Evolutionary conservation across 2,888 invertebrate genomes (phyloP).

Genomic region (Microctonus brassicae): DNA sequence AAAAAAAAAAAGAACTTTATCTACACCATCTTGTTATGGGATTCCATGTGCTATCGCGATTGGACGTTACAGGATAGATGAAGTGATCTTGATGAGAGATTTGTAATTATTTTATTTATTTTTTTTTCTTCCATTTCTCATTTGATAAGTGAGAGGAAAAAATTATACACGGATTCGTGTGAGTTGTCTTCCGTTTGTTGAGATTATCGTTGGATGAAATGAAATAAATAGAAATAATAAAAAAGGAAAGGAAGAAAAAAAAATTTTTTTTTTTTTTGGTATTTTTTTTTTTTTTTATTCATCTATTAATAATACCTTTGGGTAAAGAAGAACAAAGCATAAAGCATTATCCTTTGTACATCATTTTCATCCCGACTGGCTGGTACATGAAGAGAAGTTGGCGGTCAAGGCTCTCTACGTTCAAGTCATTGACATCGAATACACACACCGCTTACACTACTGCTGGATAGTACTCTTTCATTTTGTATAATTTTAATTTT

Average conservation of each 20-base stretch:
- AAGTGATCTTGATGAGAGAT: not conserved
- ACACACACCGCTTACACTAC: slow-evolving; percentile 19
- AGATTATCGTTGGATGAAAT: not conserved
- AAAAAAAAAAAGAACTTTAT: not conserved
- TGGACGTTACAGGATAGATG: not conserved
- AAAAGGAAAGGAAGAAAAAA: not conserved
- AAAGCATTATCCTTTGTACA: slow-evolving; percentile 21
- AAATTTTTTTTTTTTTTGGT: not conserved
- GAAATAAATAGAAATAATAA: not conserved
- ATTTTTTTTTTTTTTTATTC: not conserved
- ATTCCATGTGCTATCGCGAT: not conserved
- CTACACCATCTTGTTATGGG: not conserved
- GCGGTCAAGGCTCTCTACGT: slow-evolving; percentile 65
- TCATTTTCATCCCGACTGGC: slow-evolving; percentile 11
- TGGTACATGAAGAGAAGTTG: slow-evolving; percentile 59
- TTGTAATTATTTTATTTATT: not conserved
- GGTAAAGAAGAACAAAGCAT: slow-evolving; percentile 13
- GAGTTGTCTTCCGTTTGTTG: not conserved
- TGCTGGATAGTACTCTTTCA: not conserved
- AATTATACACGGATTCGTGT: not conserved
- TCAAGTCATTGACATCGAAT: slow-evolving; percentile 66
- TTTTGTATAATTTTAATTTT: not conserved
- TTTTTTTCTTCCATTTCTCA: not conserved
- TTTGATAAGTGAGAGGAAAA: not conserved
- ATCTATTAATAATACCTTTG: slow-evolving; percentile 6